Evolutionary conservation across 2,113 vertebrate genomes (phyloP), one percentile per base, ranked within the genome.

Genomic region (Rhynchopsitta pachyrhyncha): DNA sequence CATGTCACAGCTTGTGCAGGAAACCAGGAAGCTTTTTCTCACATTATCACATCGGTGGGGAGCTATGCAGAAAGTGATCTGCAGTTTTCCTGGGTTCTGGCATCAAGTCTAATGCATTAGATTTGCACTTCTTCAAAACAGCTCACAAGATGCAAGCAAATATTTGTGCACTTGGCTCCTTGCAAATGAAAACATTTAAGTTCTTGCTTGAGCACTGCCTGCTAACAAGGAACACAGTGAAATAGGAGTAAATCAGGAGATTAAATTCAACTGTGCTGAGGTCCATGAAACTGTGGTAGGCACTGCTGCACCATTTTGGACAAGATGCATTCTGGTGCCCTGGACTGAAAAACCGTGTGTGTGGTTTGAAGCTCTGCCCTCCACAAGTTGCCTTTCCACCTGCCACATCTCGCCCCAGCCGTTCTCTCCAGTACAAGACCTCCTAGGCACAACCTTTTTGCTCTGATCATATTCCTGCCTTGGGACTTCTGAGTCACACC

Each of bases 311-410:
- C 55, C 6, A 0, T 24, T 70, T 31, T 20, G 75, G 39, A 46
- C 47, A 78, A 64, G 39, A 10, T 14, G 28, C 24, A n/a, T 41
- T 37, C 57, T 55, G 31, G 14, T 33, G 53, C 37, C 42, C 42
- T 25, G 53, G 27, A 18, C 35, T 1, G 1, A 82, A 68, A 55
- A 84, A 9, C 7, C 0, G 0, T 22, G 6, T 31, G 3, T 5
- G 13, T 50, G 20, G 11, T 49, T 59, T 0, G 0, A 77, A 90
- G 31, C 27, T 64, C 70, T 64, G 49, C 22, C 23, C 55, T 74
- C 42, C 31, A 9, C 47, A 44, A 42, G 59, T 11, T 44, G 24
- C 35, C 63, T 81, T 47, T 64, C 64, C 20, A 12, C 37, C 39
- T 35, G 52, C 17, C 12, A 27, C 22, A 11, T n/a, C 7, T 5